Percentiles rank a stretch among this genome's conserved stretches.
Conservation (phyloP, 2,888 invertebrate species). For the Enchytraeus crypticus region DNA sequence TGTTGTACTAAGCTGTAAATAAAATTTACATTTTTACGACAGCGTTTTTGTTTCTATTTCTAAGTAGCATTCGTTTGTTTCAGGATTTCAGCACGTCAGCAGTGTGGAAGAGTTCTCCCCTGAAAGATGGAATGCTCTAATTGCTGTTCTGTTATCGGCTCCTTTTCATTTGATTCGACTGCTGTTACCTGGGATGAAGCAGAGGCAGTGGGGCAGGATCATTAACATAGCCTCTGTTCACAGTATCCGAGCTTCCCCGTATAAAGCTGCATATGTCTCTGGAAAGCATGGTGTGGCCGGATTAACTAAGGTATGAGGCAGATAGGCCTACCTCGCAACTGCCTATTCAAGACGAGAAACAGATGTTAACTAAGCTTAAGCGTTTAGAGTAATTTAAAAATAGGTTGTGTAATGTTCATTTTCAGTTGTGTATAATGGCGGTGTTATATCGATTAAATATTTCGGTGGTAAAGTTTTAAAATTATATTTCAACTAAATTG, state of each 20-base stretch:
- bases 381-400: background rate
- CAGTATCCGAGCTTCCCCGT: constrained; percentile 34
- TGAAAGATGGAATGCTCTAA: constrained; percentile 37
- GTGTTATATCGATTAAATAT: no score
- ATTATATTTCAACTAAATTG: no score
- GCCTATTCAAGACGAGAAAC: background rate
- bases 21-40: no score
- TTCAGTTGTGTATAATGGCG: no score
- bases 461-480: no score
- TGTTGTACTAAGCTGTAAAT: no score
- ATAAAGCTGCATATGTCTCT: constrained; percentile 38
- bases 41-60: background rate
- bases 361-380: background rate
- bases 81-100: constrained; percentile 32
- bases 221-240: constrained; percentile 41
- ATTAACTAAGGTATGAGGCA: constrained; percentile 38
- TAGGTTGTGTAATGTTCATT: background rate
- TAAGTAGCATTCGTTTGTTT: background rate
- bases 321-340: no score
- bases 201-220: constrained; percentile 37
- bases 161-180: constrained; percentile 35
- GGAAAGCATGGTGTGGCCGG: constrained; percentile 43
- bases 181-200: constrained; percentile 33
- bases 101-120: constrained; percentile 35
- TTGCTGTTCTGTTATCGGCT: constrained; percentile 34